These are phyloP conservation scores for Alces alces DNA, from an alignment of 2,113 vertebrate genomes.

Conservation along the genomic window DNA sequence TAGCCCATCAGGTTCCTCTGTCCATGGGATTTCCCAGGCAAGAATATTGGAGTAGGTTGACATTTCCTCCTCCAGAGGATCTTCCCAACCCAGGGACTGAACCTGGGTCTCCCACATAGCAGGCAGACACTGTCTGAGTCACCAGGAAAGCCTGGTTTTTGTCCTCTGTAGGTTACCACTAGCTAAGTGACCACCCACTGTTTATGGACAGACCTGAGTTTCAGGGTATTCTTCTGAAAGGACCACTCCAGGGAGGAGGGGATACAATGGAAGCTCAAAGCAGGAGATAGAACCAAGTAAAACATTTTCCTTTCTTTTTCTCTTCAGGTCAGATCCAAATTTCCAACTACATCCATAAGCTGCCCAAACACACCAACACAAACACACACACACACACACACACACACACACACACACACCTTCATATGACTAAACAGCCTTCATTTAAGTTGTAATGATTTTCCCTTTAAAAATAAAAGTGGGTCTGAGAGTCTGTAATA, in stretches of 20 bases:
- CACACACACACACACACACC: not conserved
- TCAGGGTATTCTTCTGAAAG: not conserved
- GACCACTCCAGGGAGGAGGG: not conserved
- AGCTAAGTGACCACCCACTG: not conserved
- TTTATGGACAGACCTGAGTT: not conserved
- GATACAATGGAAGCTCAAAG: not conserved
- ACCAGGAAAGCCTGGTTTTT: not conserved
- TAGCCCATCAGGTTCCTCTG: not conserved
- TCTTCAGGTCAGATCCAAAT: not conserved
- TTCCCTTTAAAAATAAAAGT: slow-evolving; percentile 42
- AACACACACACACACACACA: not conserved
- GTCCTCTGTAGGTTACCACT: not conserved
- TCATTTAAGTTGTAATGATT: slow-evolving; percentile 9
- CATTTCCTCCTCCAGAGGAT: not conserved
- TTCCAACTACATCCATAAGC: not conserved
- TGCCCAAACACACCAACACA: not conserved
- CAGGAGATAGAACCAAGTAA: not conserved
- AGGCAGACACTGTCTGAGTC: not conserved
- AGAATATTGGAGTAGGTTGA: not conserved
- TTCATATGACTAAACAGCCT: not conserved
- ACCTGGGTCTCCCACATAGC: not conserved
- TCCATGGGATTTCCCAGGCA: not conserved
- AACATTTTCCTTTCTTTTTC: not conserved
- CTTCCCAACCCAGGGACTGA: not conserved
- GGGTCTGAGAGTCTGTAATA: slow-evolving; percentile 8